These are phyloP conservation scores for Hedya salicella DNA, from an alignment of 2,888 invertebrate genomes.

Conservation along the genomic window DNA sequence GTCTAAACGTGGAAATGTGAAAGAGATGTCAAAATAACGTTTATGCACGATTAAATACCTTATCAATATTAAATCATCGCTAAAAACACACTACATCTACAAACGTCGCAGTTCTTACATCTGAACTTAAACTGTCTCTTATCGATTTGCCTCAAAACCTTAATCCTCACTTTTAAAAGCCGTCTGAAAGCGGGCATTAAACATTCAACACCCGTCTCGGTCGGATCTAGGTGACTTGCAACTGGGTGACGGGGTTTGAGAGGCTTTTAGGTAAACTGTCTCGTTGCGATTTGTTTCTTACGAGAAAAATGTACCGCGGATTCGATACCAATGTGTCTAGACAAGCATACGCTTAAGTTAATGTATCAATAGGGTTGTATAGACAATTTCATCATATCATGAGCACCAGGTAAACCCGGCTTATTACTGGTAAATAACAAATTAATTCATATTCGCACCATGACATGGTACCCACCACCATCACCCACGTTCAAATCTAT, in stretches of 20 bases:
- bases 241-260: slow-evolving; percentile 37
- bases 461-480: slow-evolving; percentile 70
- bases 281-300: background rate
- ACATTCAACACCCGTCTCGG: slow-evolving; percentile 30
- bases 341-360: too few species aligned
- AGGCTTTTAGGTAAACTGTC: background rate
- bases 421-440: slow-evolving; percentile 58
- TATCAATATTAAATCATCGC: too few species aligned
- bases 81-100: background rate
- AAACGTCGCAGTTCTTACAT: too few species aligned
- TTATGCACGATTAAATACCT: too few species aligned
- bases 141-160: slow-evolving; percentile 33
- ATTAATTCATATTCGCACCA: slow-evolving; percentile 69
- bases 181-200: slow-evolving; percentile 36
- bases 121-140: background rate
- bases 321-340: too few species aligned
- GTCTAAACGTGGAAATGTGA: too few species aligned
- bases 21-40: too few species aligned
- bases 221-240: slow-evolving; percentile 17
- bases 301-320: too few species aligned
- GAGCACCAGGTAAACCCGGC: too few species aligned
- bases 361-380: too few species aligned
- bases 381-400: too few species aligned
- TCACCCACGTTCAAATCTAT: slow-evolving; percentile 68
- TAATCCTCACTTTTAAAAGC: slow-evolving; percentile 35